Conservation (phyloP, 1,140 invertebrate genomes). For the Brachionus plicatilis region DNA sequence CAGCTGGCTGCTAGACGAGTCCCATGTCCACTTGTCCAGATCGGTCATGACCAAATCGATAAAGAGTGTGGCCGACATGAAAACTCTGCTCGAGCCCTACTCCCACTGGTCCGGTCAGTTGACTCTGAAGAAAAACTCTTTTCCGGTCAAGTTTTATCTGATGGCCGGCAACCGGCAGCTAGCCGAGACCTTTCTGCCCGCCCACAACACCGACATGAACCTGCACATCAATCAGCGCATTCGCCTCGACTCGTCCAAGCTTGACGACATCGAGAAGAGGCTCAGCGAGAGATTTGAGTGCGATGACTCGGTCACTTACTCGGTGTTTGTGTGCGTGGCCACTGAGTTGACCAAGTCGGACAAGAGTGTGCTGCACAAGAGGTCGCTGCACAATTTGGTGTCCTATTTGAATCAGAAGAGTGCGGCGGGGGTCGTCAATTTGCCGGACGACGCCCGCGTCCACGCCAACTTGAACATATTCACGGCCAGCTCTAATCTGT, state of each 20-base stretch:
- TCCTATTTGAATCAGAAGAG: conserved; percentile 17
- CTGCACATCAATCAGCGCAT: conserved; percentile 23
- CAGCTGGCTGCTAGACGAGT: neutral
- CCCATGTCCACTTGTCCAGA: neutral
- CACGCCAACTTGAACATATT: conserved; percentile 21
- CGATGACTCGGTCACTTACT: neutral
- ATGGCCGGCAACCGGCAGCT: neutral
- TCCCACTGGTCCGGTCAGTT: neutral
- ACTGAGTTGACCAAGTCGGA: neutral
- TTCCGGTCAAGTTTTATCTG: conserved; percentile 19
- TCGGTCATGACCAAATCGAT: neutral
- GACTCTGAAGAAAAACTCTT: conserved; percentile 33
- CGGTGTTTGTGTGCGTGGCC: neutral
- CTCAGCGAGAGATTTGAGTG: neutral
- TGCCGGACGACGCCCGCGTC: neutral
- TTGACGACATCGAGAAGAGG: conserved; percentile 9
- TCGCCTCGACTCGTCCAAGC: conserved; percentile 13
- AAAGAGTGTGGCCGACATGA: neutral
- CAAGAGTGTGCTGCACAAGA: neutral
- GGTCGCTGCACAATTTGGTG: neutral
- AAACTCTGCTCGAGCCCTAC: neutral
- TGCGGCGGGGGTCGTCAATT: conserved; percentile 11
- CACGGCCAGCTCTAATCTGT: neutral
- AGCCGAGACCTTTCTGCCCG: neutral
- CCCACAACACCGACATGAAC: neutral